phyloP scores from a whole-genome alignment of 2,113 vertebrate species.

The Vanacampus margaritifer region DNA sequence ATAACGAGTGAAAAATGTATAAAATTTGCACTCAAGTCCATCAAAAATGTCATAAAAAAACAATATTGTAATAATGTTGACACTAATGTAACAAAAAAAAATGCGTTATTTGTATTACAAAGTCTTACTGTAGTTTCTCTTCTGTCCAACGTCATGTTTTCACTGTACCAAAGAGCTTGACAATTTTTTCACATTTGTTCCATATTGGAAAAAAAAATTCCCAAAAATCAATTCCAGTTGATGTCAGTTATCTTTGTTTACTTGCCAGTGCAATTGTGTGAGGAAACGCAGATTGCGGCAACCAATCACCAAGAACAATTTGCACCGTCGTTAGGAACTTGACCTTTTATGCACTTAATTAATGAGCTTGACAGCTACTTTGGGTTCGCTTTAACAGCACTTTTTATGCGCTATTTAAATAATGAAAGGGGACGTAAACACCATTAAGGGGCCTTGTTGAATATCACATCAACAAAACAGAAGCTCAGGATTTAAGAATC shows the following conservation, averaged over 20 bases:
- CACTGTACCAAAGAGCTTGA: neutral
- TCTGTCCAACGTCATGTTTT: no score
- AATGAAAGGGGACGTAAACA: conserved; percentile 7
- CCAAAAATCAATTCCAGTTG: neutral
- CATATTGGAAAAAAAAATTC: neutral
- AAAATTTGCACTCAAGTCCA: no score
- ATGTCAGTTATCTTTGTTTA: conserved; percentile 2
- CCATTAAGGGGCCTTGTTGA: conserved; percentile 20
- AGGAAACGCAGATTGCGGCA: conserved; percentile 40
- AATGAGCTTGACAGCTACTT: conserved; percentile 53
- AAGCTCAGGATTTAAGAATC: neutral
- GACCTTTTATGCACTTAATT: conserved; percentile 65
- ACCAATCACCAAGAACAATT: conserved; percentile 33
- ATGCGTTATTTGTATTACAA: no score
- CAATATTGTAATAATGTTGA: no score
- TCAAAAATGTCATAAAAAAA: no score
- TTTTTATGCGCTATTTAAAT: conserved; percentile 16
- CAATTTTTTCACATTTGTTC: neutral
- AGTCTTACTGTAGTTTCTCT: no score
- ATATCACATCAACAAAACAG: conserved; percentile 24
- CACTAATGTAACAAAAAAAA: no score
- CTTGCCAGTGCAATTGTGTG: conserved; percentile 26
- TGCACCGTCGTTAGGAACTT: conserved; percentile 48
- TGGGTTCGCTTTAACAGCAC: conserved; percentile 21
- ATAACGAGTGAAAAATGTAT: no score